Conservation (phyloP, 1,140 invertebrate species). For the Lordiphosa collinella region DNA sequence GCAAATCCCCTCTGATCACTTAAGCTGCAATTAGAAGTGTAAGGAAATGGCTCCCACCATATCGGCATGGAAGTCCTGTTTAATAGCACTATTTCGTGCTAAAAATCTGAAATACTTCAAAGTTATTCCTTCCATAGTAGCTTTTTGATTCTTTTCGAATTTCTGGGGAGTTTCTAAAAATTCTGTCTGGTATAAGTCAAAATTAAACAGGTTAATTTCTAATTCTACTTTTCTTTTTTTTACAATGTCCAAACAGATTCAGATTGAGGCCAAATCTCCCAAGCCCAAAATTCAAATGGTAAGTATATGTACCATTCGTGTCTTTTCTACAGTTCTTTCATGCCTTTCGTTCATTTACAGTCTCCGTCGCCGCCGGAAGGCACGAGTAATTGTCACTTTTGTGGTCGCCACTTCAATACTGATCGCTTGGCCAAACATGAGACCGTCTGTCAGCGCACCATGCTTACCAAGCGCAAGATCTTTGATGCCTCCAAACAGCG, state of each 20-base stretch:
- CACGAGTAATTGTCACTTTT: conserved; percentile 83
- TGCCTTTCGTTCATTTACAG: background rate
- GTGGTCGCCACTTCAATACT: conserved; percentile 86
- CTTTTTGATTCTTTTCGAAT: background rate
- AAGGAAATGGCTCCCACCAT: too few relatives aligned
- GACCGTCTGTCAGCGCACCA: conserved; percentile 88
- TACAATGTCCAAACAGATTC: background rate
- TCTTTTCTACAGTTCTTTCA: fast-evolving
- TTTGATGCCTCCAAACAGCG: conserved; percentile 93
- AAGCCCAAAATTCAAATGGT: conserved; percentile 51
- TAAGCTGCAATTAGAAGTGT: too few relatives aligned
- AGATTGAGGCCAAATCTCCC: conserved; percentile 46
- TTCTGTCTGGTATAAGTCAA: conserved; percentile 5
- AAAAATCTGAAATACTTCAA: too few relatives aligned
- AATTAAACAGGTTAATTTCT: background rate
- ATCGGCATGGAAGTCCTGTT: too few relatives aligned
- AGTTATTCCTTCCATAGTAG: too few relatives aligned
- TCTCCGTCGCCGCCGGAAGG: conserved; percentile 36
- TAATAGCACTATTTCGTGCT: too few relatives aligned
- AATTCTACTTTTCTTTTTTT: background rate
- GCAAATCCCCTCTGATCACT: too few relatives aligned
- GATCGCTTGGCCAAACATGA: conserved; percentile 91
- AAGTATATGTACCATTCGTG: background rate
- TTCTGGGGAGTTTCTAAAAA: too few relatives aligned
- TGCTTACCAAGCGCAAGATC: conserved; percentile 89